A percentile compares a stretch with the other conserved stretches of the same genome.
These are phyloP conservation scores for Cephalopachus bancanus DNA, from an alignment of 2,797 vertebrate species.

Conservation along the genomic window DNA sequence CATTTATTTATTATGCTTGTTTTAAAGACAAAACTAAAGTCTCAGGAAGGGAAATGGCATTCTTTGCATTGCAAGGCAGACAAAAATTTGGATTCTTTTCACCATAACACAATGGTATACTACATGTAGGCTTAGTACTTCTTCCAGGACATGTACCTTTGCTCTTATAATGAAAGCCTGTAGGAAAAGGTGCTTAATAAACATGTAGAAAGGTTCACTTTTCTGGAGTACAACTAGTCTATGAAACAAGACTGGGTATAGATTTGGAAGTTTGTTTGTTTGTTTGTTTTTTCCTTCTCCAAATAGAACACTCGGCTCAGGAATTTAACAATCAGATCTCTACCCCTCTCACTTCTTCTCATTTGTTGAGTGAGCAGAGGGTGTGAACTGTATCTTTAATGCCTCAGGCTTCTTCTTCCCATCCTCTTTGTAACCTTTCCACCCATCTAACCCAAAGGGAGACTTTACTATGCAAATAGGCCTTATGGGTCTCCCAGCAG, in stretches of 20 bases:
- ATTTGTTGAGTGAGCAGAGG: neutral
- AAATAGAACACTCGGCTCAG: neutral
- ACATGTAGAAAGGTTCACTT: neutral
- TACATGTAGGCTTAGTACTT: neutral
- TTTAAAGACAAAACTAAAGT: constrained; percentile 50
- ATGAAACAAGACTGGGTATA: neutral
- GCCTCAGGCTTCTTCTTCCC: neutral
- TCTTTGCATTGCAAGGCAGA: neutral
- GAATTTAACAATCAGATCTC: neutral
- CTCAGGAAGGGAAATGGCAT: neutral
- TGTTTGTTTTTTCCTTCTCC: no score
- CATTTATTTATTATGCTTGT: neutral
- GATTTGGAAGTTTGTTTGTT: neutral
- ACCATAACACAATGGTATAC: neutral
- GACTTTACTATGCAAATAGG: neutral
- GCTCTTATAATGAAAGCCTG: neutral
- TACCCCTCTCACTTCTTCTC: neutral
- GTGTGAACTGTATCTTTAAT: neutral
- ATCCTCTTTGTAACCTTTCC: neutral
- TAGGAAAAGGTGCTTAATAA: neutral
- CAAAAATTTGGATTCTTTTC: neutral
- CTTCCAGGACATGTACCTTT: neutral
- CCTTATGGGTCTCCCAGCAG: neutral
- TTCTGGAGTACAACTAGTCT: neutral
- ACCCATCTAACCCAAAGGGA: neutral